A percentile compares a stretch with the other conserved stretches of the same genome.
Conservation (phyloP, 2,888 invertebrate species). For the Mystacides longicornis region DNA sequence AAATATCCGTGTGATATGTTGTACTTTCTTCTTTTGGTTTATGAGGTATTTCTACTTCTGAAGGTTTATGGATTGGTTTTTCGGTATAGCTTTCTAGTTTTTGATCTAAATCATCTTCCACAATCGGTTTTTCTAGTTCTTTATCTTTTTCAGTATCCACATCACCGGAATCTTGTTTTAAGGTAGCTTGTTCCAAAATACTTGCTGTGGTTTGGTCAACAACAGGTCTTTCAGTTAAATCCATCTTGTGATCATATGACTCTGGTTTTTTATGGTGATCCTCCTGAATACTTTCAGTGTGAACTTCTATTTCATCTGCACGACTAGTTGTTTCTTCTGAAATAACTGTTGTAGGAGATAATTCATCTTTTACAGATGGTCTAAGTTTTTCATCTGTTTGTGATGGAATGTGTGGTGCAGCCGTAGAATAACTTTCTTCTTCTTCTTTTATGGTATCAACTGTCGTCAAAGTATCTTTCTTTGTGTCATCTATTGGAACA, state of each 20-base stretch:
- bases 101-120: not conserved
- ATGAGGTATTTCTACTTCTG: not conserved
- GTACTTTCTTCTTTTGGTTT: not conserved
- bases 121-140: not conserved
- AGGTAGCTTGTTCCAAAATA: too few relatives aligned
- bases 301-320: conserved; percentile 11
- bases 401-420: not conserved
- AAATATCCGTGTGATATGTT: not conserved
- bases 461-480: not conserved
- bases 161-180: not conserved
- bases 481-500: not conserved
- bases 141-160: conserved; percentile 16
- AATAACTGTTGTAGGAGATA: not conserved
- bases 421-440: not conserved
- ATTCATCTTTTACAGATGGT: conserved; percentile 3
- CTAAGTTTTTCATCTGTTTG: conserved; percentile 2
- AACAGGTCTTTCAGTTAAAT: conserved; percentile 18
- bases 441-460: not conserved
- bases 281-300: not conserved
- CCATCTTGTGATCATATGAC: conserved; percentile 14
- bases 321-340: conserved; percentile 1
- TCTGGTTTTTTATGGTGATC: conserved; percentile 20
- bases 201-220: conserved; percentile 1
- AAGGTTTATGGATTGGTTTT: not conserved
- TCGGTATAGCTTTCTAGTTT: not conserved